Base-by-base conservation (phyloP, 2,888 invertebrate genomes). In the Parapristionchus giblindavisi region DNA sequence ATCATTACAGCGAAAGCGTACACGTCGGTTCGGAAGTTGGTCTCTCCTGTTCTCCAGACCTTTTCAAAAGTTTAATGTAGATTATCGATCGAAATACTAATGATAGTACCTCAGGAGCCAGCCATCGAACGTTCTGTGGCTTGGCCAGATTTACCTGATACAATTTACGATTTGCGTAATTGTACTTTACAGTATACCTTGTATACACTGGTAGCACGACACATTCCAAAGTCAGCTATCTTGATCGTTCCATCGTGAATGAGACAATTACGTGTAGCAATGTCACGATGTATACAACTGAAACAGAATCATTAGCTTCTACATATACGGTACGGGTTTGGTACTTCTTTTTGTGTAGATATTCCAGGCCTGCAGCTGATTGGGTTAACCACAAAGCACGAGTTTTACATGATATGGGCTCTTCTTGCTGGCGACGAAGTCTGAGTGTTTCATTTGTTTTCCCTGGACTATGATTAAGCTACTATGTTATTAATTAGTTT, bases 191-290 rank as follows among this genome's bases (percentile, higher is more conserved):
- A n/a, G 4, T 29, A 38, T 38, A 80, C 76, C 68, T 80, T 80
- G 72, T 79, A 80, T 24, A 78, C 75, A 36, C 73, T 27, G n/a
- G 80, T 79, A 21, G 79, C 74, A 34, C 83, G 79, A 61, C 84
- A 84, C 84, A 85, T 84, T 61, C 85, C 85, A 72, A 85, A 85
- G 73, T 83, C 84, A 40, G 85, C 85, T 60, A 85, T 76, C 75
- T 85, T 85, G 32, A 85, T 79, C 60, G 78, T 74, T 17, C 76
- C 78, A 6, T 77, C 79, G 65, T 78, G 77, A 43, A 84, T 79
- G 29, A 85, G 82, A 72, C 85, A 85, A 71, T 85, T 85, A 4
- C 85, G 77, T 24, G 84, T 77, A 51, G 85, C 85, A 61, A 85
- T 82, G 75, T 85, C 85, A 36, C 84, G 83, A 75, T 84, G 84